phyloP scores from a whole-genome alignment of 2,888 invertebrate species.

The Xestia sexstrigata region DNA sequence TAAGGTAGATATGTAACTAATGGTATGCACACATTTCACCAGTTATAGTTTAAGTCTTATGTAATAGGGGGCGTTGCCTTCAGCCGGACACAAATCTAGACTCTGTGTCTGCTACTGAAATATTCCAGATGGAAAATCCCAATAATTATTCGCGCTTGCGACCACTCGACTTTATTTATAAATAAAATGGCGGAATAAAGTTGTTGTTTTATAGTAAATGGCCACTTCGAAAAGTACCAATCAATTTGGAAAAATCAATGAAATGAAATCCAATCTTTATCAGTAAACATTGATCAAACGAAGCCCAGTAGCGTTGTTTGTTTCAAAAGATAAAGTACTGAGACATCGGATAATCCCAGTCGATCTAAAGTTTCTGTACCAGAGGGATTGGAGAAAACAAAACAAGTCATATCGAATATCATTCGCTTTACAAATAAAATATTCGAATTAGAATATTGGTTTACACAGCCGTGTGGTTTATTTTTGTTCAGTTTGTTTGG shows the following conservation, averaged over 20 bases:
- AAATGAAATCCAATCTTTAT: constrained; percentile 40
- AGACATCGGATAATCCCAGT: constrained; percentile 56
- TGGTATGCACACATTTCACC: no score
- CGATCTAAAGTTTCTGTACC: constrained; percentile 58
- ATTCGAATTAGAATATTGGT: constrained; percentile 51
- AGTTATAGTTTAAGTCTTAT: no score
- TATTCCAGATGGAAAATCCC: no score
- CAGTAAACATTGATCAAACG: constrained; percentile 23
- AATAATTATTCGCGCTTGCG: no score
- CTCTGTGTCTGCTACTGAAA: not conserved
- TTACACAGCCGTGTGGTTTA: constrained; percentile 33
- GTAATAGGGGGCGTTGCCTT: not conserved
- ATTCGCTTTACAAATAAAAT: constrained; percentile 43
- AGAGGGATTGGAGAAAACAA: constrained; percentile 52
- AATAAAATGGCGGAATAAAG: not conserved
- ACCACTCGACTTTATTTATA: no score
- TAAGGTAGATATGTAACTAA: no score
- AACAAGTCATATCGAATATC: constrained; percentile 56
- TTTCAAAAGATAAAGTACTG: constrained; percentile 38
- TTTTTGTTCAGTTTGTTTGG: constrained; percentile 5
- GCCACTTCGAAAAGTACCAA: constrained; percentile 8
- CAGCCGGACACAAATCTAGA: not conserved
- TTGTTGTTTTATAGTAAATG: not conserved
- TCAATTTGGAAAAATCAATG: constrained; percentile 11
- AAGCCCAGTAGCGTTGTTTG: constrained; percentile 35